Evolutionary conservation across 2,888 invertebrate genomes (phyloP).

Genomic region (Tetragnatha montana): DNA sequence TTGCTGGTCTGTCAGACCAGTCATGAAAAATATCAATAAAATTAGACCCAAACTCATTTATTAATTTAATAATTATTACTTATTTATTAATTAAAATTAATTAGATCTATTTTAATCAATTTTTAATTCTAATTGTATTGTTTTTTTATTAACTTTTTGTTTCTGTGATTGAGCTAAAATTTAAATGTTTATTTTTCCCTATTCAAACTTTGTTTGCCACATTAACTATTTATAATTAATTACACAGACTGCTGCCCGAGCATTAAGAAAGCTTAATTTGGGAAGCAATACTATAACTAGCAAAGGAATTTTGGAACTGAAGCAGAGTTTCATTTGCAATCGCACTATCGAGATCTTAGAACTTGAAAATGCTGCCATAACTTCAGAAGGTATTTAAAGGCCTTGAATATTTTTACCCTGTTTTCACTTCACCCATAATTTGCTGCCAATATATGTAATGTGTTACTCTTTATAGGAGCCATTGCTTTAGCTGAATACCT

Average conservation of each 20-base stretch:
- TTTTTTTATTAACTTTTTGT: not conserved
- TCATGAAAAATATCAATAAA: no score
- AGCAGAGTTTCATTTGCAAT: slow-evolving; percentile 82
- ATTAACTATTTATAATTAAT: not conserved
- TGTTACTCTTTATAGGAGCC: slow-evolving; percentile 77
- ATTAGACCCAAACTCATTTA: no score
- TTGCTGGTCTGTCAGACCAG: no score
- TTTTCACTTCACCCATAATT: not conserved
- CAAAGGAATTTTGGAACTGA: slow-evolving; percentile 81
- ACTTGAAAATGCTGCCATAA: slow-evolving; percentile 83
- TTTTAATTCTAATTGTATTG: not conserved
- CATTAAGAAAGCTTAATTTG: slow-evolving; percentile 85
- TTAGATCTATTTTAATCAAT: not conserved
- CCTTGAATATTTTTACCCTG: not conserved
- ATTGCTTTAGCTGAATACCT: slow-evolving; percentile 83
- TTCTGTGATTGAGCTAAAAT: not conserved
- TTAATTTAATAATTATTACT: not conserved
- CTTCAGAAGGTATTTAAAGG: slow-evolving; percentile 80
- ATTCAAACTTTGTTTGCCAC: not conserved
- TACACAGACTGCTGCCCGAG: slow-evolving; percentile 76
- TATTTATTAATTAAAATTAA: not conserved
- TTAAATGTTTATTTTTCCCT: not conserved
- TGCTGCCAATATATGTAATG: not conserved
- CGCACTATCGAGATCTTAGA: slow-evolving; percentile 82
- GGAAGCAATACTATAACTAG: slow-evolving; percentile 85